These are phyloP conservation scores for Callinectes sapidus DNA, from an alignment of 2,888 invertebrate species.

Conservation along the genomic window DNA sequence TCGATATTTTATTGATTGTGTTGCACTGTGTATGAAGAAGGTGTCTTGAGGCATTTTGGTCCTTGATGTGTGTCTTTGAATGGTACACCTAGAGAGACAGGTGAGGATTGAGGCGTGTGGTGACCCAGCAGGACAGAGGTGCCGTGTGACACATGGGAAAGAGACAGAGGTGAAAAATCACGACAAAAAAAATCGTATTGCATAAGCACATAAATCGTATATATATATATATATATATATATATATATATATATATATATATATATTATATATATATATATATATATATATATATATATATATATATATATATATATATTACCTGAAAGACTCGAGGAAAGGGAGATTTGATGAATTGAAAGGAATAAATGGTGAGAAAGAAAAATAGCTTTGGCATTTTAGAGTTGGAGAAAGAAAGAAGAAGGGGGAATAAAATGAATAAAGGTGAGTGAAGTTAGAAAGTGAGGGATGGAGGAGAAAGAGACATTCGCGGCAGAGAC, in stretches of 20 bases:
- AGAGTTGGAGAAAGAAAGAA: slow-evolving; percentile 17
- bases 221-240: slow-evolving; percentile 41
- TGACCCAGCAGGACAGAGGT: slow-evolving; percentile 26
- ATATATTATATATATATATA: slow-evolving; percentile 44
- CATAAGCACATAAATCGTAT: background rate
- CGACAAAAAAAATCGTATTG: background rate
- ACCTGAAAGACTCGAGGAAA: slow-evolving; percentile 7
- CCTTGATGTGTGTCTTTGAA: slow-evolving; percentile 31
- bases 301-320: slow-evolving; percentile 41
- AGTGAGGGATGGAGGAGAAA: slow-evolving; percentile 34
- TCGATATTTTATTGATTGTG: background rate
- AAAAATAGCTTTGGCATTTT: slow-evolving; percentile 32
- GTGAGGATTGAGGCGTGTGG: slow-evolving; percentile 30
- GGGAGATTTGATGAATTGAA: slow-evolving; percentile 33
- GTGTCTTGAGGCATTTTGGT: slow-evolving; percentile 42
- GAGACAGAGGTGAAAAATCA: slow-evolving; percentile 19
- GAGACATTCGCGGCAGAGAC: slow-evolving; percentile 9
- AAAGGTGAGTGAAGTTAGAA: slow-evolving; percentile 26
- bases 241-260: slow-evolving; percentile 54
- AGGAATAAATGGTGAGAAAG: slow-evolving; percentile 31
- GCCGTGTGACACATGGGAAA: background rate
- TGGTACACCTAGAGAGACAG: slow-evolving; percentile 9
- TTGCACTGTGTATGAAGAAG: background rate
- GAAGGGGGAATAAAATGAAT: slow-evolving; percentile 14
- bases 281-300: slow-evolving; percentile 13